Evolutionary conservation across 2,888 invertebrate species (phyloP).

Genomic region (Dynastes maya): DNA sequence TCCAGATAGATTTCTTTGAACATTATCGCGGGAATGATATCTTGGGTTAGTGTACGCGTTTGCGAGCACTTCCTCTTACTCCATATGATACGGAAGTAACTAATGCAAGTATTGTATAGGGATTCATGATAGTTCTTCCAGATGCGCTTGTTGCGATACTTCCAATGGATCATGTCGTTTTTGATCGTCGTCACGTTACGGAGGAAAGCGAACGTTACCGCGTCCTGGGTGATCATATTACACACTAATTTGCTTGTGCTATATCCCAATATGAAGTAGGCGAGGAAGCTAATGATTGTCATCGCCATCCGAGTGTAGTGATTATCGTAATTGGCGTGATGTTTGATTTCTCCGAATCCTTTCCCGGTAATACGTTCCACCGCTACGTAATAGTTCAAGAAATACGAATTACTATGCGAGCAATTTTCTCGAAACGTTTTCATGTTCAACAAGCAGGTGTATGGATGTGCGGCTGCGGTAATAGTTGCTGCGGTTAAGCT

Average conservation of each 20-base stretch:
- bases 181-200: constrained; percentile 31
- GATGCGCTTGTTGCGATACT: background rate
- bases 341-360: constrained; percentile 43
- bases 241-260: constrained; percentile 44
- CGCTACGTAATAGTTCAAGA: constrained; percentile 41
- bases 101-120: constrained; percentile 29
- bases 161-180: constrained; percentile 37
- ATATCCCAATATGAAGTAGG: constrained; percentile 45
- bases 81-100: constrained; percentile 45
- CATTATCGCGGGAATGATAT: constrained; percentile 55
- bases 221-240: constrained; percentile 35
- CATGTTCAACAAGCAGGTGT: constrained; percentile 13
- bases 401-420: background rate
- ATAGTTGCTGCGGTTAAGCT: constrained; percentile 31
- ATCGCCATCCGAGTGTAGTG: constrained; percentile 3
- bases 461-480: constrained; percentile 24
- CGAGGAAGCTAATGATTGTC: constrained; percentile 36
- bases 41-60: constrained; percentile 31
- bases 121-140: constrained; percentile 48
- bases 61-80: constrained; percentile 51
- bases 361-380: constrained; percentile 45
- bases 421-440: background rate
- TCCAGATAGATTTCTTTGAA: constrained; percentile 55
- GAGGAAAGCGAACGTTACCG: constrained; percentile 25
- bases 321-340: constrained; percentile 10